Evolutionary conservation across 2,113 vertebrate genomes (phyloP), one percentile per base, ranked within the genome.

Genomic region (Camarhynchus parvulus): DNA sequence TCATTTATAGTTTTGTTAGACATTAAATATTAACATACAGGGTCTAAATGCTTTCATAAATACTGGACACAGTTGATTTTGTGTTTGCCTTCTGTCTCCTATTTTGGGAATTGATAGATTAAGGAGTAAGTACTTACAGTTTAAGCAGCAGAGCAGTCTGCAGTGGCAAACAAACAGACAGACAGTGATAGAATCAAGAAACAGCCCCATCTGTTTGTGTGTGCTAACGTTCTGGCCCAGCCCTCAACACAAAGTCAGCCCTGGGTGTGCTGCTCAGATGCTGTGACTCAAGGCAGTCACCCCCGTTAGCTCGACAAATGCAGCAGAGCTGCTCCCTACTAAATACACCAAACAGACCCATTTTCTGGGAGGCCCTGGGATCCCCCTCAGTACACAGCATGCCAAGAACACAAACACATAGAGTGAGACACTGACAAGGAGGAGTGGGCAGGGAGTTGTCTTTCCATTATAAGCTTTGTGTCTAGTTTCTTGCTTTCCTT

Each of bases 1-100:
- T 80, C 93, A 88, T 94, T 96, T 93, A 91, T 78, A 81, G 73
- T 81, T 77, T 41, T 25, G 15, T 74, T 94, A 89, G 83, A 70
- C 47, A 81, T 83, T 50, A 89, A 94, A 63, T 75, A 31, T 64
- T 93, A 75, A 33, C 22, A 8, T 87, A 42, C 2, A 7, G 42
- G 63, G 39, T 83, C 73, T 86, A 86, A 83, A 50, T 87, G 13
- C 52, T 92, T 86, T 50, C 44, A 33, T 52, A 63, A 83, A n/a
- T 82, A 50, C 44, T 47, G 74, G 74, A 37, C 42, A 35, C 11
- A 15, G 25, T 12, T 77, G 67, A 24, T 74, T 76, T 39, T 59
- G 22, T 64, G 15, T 61, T 23, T 22, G 30, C 39, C 56, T 78
- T 92, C 64, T 59, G 73, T 39, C 61, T 92, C 56, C 86, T 93